Conservation (phyloP, 1,140 invertebrate species). For the Grapholita molesta region DNA sequence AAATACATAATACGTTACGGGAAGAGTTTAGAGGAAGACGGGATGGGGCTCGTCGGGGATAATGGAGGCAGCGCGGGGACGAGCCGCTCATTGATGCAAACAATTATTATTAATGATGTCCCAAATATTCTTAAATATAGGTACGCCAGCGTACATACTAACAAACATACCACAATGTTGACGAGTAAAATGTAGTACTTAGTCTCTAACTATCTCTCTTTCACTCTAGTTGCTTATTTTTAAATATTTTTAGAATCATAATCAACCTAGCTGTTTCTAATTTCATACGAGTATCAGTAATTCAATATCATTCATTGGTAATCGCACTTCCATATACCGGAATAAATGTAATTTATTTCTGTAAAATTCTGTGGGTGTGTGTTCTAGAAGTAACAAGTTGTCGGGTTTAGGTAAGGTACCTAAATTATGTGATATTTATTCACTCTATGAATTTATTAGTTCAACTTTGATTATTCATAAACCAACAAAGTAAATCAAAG, state of each 20-base stretch:
- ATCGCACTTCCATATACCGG: background rate
- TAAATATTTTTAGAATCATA: too few relatives aligned
- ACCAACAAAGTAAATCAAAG: constrained; percentile 20
- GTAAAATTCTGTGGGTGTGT: background rate
- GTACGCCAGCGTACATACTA: too few relatives aligned
- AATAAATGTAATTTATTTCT: constrained; percentile 24
- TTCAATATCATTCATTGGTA: constrained; percentile 37
- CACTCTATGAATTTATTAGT: background rate
- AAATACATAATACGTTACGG: constrained; percentile 51
- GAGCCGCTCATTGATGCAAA: constrained; percentile 19
- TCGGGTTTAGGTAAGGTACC: background rate
- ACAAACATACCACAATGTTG: too few relatives aligned
- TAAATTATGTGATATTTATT: background rate
- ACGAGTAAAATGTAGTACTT: too few relatives aligned
- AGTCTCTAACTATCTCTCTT: too few relatives aligned
- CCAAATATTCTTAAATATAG: background rate
- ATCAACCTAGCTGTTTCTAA: too few relatives aligned
- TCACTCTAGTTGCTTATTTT: too few relatives aligned
- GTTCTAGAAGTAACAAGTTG: background rate
- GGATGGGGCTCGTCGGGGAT: constrained; percentile 9
- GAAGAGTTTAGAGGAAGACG: constrained; percentile 18
- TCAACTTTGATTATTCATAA: background rate
- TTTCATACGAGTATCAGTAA: too few relatives aligned
- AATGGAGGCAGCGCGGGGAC: background rate
- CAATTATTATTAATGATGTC: constrained; percentile 8